Percentiles rank a stretch among this genome's conserved stretches.
phyloP scores from a whole-genome alignment of 1,140 invertebrate species.

The Drosophila ercepeae region DNA sequence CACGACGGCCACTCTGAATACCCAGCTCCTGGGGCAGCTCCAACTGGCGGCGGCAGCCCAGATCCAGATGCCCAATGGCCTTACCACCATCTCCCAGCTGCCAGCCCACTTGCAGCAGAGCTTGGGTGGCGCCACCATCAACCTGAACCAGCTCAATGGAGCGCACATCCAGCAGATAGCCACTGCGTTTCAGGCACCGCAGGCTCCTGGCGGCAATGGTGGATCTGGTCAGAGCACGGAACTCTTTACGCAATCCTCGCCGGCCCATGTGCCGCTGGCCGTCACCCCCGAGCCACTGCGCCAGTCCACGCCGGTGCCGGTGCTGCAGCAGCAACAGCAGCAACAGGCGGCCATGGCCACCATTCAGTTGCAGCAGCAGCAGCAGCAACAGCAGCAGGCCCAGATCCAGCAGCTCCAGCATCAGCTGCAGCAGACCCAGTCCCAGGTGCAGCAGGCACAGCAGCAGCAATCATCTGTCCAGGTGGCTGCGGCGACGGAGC shows the following conservation, averaged over 20 bases:
- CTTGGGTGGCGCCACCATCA: constrained; percentile 73
- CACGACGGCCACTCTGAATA: constrained; percentile 79
- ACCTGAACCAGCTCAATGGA: constrained; percentile 78
- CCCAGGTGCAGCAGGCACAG: constrained; percentile 70
- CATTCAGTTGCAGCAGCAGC: constrained; percentile 75
- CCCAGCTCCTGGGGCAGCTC: constrained; percentile 77
- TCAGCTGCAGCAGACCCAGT: constrained; percentile 65
- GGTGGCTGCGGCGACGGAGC: constrained; percentile 33
- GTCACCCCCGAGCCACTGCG: constrained; percentile 76
- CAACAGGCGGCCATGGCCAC: constrained; percentile 65
- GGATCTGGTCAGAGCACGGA: constrained; percentile 27
- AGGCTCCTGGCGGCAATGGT: constrained; percentile 42
- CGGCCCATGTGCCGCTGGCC: constrained; percentile 65
- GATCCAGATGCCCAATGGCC: constrained; percentile 83
- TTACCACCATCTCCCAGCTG: constrained; percentile 78
- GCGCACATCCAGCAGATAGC: constrained; percentile 81
- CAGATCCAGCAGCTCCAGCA: constrained; percentile 71
- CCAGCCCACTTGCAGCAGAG: constrained; percentile 80
- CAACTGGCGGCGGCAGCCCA: constrained; percentile 78
- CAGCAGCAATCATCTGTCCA: constrained; percentile 49
- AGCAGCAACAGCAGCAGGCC: constrained; percentile 69
- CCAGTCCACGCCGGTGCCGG: constrained; percentile 64
- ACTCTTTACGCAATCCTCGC: constrained; percentile 69
- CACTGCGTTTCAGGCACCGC: constrained; percentile 77
- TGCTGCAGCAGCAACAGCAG: constrained; percentile 58